phyloP scores from a whole-genome alignment of 2,797 vertebrate genomes.

The Rhadinocentrus ornatus region DNA sequence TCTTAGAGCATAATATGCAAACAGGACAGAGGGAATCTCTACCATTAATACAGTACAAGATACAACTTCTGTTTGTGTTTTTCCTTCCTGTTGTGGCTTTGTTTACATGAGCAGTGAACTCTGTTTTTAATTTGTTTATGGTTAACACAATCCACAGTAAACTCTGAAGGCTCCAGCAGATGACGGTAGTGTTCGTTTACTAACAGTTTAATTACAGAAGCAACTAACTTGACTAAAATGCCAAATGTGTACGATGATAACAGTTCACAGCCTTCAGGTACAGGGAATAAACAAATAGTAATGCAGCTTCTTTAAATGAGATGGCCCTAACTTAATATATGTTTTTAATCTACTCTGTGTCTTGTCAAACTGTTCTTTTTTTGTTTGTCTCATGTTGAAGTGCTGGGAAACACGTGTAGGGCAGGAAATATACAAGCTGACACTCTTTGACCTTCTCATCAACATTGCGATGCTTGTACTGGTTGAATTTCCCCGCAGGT shows the following conservation, averaged over 20 bases:
- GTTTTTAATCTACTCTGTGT: not conserved
- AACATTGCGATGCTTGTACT: slow-evolving; percentile 80
- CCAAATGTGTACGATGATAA: not conserved
- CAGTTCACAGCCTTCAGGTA: not conserved
- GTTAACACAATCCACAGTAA: not conserved
- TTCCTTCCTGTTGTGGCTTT: not conserved
- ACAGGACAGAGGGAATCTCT: not conserved
- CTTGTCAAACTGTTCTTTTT: slow-evolving; percentile 2
- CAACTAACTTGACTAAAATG: slow-evolving; percentile 5
- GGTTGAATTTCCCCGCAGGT: slow-evolving; percentile 90
- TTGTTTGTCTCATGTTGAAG: slow-evolving; percentile 66
- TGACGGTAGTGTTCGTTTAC: not conserved
- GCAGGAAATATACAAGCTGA: slow-evolving; percentile 94
- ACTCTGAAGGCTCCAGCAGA: not conserved
- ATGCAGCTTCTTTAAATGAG: not conserved
- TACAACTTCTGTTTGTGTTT: slow-evolving; percentile 13
- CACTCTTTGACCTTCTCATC: slow-evolving; percentile 88
- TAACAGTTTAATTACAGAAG: not conserved
- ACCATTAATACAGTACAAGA: not conserved
- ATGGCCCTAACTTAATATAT: not conserved
- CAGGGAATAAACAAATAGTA: not conserved
- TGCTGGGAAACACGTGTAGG: slow-evolving; percentile 93
- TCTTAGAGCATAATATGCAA: not conserved
- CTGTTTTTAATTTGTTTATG: slow-evolving; percentile 14
- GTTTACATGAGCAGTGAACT: slow-evolving; percentile 8